Evolutionary conservation across 2,797 vertebrate species (phyloP), one percentile per base, ranked within the genome.

Genomic region (Diglossa cyanea): DNA sequence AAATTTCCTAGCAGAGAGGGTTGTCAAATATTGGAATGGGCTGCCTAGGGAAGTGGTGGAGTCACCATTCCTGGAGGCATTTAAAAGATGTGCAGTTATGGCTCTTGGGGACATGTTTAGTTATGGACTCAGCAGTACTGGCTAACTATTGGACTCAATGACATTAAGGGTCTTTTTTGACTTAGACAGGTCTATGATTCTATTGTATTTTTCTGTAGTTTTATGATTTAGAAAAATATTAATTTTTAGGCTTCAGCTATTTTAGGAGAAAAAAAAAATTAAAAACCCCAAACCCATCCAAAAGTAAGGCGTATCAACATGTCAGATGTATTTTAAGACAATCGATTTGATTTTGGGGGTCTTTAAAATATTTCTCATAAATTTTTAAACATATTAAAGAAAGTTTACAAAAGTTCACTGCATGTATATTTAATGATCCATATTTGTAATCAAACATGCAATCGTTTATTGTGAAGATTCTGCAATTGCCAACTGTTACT

Each of bases 371-470:
- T 47, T 82, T 72, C 14, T 89, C 50, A 16, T 21, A 21, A 48
- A 73, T 90, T 70, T 88, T 86, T 57, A 51, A 88, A 61, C 45
- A 50, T 67, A 65, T 61, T 79, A 60, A 86, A 96, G 31, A 71
- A 37, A 93, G 58, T 84, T 95, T 90, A 73, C 16, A 90, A 90
- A 96, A 94, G 9, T 76, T 91, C 77, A 57, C 87, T 87, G 17
- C 33, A 81, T 93, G 45, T 86, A 63, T 95, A 88, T 97, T 96
- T 97, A 95, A 96, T 95, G 91, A 91, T 71, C 16, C 24, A 7
- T 83, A 89, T 96, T 97, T 97, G 53, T 95, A 96, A 97, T 93
- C 51, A 96, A 93, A 88, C 28, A 37, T 35, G 51, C 4, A 10
- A 81, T 84, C 48, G 47, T 54, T 18, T 85, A 42, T 60, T 92